Percentiles rank a stretch among this genome's conserved stretches.
Conservation (phyloP, 2,888 invertebrate species). For the Plagodis pulveraria region DNA sequence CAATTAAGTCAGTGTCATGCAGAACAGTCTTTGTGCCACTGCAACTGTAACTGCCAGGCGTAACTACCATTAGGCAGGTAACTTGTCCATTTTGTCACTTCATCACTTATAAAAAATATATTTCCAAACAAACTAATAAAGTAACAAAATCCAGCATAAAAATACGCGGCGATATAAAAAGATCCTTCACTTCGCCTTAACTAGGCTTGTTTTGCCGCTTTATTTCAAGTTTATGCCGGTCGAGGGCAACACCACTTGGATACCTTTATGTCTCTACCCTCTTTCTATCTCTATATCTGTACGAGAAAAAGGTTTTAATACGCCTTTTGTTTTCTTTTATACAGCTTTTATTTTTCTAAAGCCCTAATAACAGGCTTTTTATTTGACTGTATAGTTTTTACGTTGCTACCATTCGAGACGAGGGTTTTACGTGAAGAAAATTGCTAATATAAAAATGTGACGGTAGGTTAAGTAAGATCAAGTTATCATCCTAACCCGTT, state of each 20-base stretch:
- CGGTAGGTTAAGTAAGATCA: no score
- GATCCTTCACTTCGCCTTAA: conserved; percentile 32
- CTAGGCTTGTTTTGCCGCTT: conserved; percentile 32
- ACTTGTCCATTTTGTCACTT: no score
- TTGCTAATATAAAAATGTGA: no score
- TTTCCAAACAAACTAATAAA: no score
- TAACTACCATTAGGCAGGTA: no score
- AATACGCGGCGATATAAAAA: background rate
- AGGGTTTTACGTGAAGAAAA: background rate
- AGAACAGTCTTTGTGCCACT: no score
- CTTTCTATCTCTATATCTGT: conserved; percentile 7
- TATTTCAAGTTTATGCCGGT: conserved; percentile 34
- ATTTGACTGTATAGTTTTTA: background rate
- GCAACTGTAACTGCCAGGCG: no score
- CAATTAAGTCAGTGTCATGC: no score
- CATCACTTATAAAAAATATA: no score
- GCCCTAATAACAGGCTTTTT: background rate
- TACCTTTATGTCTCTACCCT: conserved; percentile 15
- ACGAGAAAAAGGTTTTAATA: conserved; percentile 6
- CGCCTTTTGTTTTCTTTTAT: conserved; percentile 11
- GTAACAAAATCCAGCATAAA: background rate
- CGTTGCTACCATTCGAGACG: background rate
- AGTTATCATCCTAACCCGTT: no score
- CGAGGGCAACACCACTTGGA: conserved; percentile 18
- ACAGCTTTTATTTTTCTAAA: conserved; percentile 3